phyloP scores from a whole-genome alignment of 1,140 invertebrate genomes.

The Ceratitis capitata region DNA sequence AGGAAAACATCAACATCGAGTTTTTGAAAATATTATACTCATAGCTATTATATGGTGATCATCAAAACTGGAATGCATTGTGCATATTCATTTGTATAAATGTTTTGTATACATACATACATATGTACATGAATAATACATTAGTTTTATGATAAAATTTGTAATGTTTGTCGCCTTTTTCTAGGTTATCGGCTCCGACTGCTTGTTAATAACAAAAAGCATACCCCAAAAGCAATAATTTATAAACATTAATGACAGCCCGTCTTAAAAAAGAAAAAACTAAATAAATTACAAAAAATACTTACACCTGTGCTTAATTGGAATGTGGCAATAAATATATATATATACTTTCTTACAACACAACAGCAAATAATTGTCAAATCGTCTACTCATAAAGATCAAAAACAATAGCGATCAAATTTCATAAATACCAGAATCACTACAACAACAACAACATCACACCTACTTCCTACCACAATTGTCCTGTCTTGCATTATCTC shows the following conservation, averaged over 20 bases:
- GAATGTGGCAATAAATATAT: not conserved
- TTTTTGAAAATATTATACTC: not conserved
- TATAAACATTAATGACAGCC: slow-evolving; percentile 27
- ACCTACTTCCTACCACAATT: not conserved
- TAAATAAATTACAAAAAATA: not conserved
- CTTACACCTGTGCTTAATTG: not conserved
- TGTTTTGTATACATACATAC: not conserved
- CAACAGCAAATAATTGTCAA: not conserved
- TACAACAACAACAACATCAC: not conserved
- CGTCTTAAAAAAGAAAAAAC: too few species aligned
- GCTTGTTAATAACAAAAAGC: slow-evolving; percentile 43
- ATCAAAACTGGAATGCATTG: not conserved
- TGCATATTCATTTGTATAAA: not conserved
- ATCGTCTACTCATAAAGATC: not conserved
- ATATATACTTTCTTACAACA: too few species aligned
- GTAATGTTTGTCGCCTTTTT: slow-evolving; percentile 22
- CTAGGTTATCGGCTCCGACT: slow-evolving; percentile 44
- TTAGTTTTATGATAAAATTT: not conserved
- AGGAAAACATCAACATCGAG: not conserved
- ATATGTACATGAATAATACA: too few species aligned
- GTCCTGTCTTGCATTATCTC: not conserved
- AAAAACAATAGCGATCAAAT: too few species aligned
- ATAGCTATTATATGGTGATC: not conserved
- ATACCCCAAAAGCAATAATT: not conserved
- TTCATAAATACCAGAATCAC: not conserved